phyloP scores from a whole-genome alignment of 2,113 vertebrate genomes.

The Danionella cerebrum region DNA sequence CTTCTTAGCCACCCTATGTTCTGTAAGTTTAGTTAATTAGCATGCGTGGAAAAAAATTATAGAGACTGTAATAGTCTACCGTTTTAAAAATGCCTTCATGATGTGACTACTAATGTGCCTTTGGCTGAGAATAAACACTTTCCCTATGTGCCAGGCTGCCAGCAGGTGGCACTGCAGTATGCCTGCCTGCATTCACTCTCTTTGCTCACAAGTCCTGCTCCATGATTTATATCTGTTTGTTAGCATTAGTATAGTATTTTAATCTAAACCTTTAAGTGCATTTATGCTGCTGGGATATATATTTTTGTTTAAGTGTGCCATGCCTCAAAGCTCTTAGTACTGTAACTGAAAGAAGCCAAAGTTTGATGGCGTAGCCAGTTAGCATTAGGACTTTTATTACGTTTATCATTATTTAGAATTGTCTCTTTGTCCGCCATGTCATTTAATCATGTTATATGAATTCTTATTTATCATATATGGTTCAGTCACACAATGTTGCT shows the following conservation, averaged over 20 bases:
- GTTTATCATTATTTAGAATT: too few relatives aligned
- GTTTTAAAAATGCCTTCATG: background rate
- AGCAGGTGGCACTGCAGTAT: slow-evolving; percentile 30
- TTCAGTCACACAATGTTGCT: background rate
- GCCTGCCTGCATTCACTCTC: slow-evolving; percentile 10
- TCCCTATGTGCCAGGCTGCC: slow-evolving; percentile 41
- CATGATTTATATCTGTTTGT: too few relatives aligned
- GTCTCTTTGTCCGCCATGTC: too few relatives aligned
- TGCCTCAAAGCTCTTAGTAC: background rate
- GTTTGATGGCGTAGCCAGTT: background rate
- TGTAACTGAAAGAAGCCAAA: background rate
- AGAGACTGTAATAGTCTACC: background rate
- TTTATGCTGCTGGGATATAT: slow-evolving; percentile 2
- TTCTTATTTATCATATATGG: background rate
- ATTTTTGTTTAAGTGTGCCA: background rate
- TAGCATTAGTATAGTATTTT: too few relatives aligned
- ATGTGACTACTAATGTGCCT: slow-evolving; percentile 30
- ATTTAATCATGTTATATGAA: background rate
- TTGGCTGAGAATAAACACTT: slow-evolving; percentile 25
- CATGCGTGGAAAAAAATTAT: background rate
- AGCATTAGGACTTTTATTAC: background rate
- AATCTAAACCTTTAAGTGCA: too few relatives aligned
- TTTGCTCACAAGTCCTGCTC: background rate
- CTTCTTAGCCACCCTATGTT: background rate
- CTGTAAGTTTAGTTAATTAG: background rate